Evolutionary conservation across 2,797 vertebrate species (phyloP).

Genomic region (Tapirus indicus): DNA sequence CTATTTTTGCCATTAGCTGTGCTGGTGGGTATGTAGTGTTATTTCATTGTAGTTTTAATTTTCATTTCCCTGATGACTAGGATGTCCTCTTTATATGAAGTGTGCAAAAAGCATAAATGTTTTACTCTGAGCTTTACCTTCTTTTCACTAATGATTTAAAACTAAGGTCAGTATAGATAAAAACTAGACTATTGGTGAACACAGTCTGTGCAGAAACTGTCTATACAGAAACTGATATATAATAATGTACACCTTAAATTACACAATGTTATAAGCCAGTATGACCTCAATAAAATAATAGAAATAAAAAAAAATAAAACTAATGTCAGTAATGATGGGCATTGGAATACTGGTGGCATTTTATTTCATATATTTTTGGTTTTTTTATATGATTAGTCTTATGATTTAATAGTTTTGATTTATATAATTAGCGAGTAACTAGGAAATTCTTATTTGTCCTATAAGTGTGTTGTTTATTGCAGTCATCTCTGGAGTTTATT

Average conservation of each 20-base stretch:
- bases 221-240: no score
- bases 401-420: constrained; percentile 38
- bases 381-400: neutral
- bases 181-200: no score
- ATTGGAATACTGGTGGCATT: neutral
- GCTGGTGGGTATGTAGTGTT: neutral
- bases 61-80: neutral
- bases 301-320: no score
- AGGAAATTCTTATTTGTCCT: constrained; percentile 41
- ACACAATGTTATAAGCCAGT: no score
- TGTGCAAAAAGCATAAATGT: neutral
- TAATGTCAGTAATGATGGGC: neutral
- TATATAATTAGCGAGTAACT: neutral
- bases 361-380: neutral
- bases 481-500: neutral
- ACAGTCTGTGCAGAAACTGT: no score
- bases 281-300: no score
- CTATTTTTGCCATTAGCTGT: neutral
- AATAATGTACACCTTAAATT: no score
- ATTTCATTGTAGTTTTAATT: neutral
- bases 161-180: neutral
- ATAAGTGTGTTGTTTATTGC: neutral
- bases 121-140: neutral
- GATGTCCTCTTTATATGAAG: neutral
- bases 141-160: constrained; percentile 2